These are phyloP conservation scores for Limnodromus scolopaceus DNA, from an alignment of 2,797 vertebrate species.

Conservation along the genomic window DNA sequence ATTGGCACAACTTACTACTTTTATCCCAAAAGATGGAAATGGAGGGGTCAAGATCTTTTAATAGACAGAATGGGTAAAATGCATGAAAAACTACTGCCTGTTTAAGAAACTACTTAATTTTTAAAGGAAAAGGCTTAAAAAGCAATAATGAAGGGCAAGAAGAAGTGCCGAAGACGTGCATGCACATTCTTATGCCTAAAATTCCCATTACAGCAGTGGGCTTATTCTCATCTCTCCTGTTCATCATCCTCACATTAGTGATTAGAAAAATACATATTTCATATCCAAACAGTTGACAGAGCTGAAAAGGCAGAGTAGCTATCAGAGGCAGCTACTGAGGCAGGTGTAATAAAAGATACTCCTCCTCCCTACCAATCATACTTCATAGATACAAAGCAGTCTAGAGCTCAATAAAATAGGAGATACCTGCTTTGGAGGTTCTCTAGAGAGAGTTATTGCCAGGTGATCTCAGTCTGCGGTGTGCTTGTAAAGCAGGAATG, in stretches of 20 bases:
- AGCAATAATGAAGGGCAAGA: not conserved
- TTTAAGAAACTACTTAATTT: constrained; percentile 54
- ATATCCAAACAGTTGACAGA: not conserved
- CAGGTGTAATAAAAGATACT: not conserved
- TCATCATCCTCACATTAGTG: not conserved
- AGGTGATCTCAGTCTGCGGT: not conserved
- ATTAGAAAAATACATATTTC: not conserved
- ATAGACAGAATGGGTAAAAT: constrained; percentile 68
- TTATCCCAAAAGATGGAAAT: constrained; percentile 67
- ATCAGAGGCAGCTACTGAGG: not conserved
- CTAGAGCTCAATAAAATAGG: not conserved
- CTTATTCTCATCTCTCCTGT: not conserved
- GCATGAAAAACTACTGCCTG: constrained; percentile 44
- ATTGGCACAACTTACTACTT: constrained; percentile 71
- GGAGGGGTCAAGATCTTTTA: constrained; percentile 78
- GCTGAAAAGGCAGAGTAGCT: not conserved
- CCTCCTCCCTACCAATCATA: fast-evolving
- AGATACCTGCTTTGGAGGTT: not conserved
- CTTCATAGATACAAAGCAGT: not conserved
- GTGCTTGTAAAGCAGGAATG: not conserved
- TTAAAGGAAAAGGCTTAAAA: constrained; percentile 8
- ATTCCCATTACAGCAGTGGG: not conserved
- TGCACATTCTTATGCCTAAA: not conserved
- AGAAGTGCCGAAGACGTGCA: not conserved
- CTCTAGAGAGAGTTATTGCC: not conserved